Conservation (phyloP, 2,113 vertebrate genomes). For the Mirza zaza region DNA sequence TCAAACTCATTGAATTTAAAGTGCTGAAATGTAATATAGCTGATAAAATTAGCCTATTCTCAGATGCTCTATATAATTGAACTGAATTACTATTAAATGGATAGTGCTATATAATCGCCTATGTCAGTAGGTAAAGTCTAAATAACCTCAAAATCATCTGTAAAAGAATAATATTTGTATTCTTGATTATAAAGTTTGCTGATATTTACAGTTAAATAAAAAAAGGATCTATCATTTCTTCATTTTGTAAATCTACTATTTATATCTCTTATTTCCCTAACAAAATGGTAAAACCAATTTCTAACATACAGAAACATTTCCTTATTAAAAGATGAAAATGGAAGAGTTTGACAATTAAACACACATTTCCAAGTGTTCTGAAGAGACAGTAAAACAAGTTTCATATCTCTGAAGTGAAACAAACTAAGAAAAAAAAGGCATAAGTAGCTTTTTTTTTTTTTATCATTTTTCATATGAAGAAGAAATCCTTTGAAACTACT, state of each 20-base stretch:
- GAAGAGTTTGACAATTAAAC: not conserved
- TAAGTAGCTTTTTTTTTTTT: not conserved
- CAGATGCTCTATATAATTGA: not conserved
- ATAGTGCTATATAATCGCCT: not conserved
- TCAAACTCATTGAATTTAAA: not conserved
- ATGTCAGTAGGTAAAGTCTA: not conserved
- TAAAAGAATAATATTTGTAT: not conserved
- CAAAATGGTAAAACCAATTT: slow-evolving; percentile 4
- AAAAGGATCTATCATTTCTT: not conserved
- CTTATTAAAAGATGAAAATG: slow-evolving; percentile 26
- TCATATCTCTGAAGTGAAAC: not conserved
- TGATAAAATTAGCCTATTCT: slow-evolving; percentile 7
- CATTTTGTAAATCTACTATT: slow-evolving; percentile 12
- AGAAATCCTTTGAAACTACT: not conserved
- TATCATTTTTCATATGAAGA: not conserved
- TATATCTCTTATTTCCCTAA: slow-evolving; percentile 21
- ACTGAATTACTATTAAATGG: not conserved
- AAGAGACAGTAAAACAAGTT: not conserved
- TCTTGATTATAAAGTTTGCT: not conserved
- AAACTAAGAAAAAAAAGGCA: not conserved
- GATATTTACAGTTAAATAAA: not conserved
- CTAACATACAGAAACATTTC: not conserved
- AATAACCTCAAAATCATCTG: not conserved
- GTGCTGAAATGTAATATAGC: not conserved
- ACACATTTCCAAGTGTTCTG: not conserved